These are phyloP conservation scores for Cheilosia pagana DNA, from an alignment of 2,888 invertebrate genomes.

Conservation along the genomic window DNA sequence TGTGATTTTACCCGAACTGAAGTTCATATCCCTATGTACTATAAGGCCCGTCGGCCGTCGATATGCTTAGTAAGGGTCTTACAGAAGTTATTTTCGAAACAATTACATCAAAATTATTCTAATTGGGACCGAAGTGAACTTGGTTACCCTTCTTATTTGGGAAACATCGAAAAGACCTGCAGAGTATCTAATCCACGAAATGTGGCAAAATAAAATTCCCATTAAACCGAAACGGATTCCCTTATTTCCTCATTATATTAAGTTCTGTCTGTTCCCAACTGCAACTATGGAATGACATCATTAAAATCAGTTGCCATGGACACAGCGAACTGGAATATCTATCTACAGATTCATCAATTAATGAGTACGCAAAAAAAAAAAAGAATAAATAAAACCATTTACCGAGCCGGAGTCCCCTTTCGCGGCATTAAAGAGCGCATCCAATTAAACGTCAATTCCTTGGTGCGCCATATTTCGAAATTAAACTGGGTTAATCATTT, in stretches of 20 bases:
- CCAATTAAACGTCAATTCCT: conserved; percentile 72
- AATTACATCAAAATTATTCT: too few species aligned
- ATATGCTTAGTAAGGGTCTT: too few species aligned
- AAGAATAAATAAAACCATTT: conserved; percentile 41
- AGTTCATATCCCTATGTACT: too few species aligned
- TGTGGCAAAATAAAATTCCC: too few species aligned
- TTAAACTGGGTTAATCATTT: conserved; percentile 71
- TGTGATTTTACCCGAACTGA: too few species aligned
- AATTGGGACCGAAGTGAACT: too few species aligned
- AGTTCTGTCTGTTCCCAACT: not conserved
- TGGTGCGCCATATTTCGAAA: conserved; percentile 65
- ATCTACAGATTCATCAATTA: conserved; percentile 52
- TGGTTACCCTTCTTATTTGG: too few species aligned
- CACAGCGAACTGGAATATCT: conserved; percentile 13
- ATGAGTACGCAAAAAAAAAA: conserved; percentile 17
- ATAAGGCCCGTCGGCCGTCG: too few species aligned
- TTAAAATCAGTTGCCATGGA: conserved; percentile 31
- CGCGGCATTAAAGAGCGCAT: conserved; percentile 57
- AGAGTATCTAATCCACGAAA: too few species aligned
- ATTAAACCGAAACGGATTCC: too few species aligned
- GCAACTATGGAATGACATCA: conserved; percentile 11
- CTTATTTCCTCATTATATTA: not conserved
- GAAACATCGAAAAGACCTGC: too few species aligned
- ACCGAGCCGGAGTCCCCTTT: conserved; percentile 20
- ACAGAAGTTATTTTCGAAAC: too few species aligned